These are phyloP conservation scores for Aleiodes testaceus DNA, from an alignment of 2,888 invertebrate species.

Conservation along the genomic window DNA sequence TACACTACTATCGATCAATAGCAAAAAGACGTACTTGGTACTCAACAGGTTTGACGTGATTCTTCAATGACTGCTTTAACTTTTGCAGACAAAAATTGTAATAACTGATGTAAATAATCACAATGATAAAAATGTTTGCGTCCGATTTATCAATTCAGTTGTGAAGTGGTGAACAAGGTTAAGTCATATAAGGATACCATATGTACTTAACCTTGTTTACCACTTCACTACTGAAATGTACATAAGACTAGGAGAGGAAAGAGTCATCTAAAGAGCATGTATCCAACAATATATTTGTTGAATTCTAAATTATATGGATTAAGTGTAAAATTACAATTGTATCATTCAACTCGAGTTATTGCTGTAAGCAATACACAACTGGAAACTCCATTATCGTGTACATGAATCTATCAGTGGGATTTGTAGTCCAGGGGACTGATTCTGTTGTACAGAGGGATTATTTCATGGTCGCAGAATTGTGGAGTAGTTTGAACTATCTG, in stretches of 20 bases:
- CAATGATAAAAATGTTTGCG: slow-evolving; percentile 4
- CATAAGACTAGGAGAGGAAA: no score
- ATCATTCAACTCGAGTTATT: slow-evolving; percentile 19
- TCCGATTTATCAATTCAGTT: no score
- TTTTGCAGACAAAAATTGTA: no score
- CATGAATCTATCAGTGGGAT: slow-evolving; percentile 38
- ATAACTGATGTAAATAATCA: no score
- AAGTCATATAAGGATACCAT: no score
- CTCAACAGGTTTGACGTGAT: slow-evolving; percentile 27
- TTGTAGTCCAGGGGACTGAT: slow-evolving; percentile 19
- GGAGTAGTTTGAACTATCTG: slow-evolving; percentile 4
- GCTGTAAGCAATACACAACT: slow-evolving; percentile 9
- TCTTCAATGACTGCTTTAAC: not conserved
- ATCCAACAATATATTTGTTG: no score
- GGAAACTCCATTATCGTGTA: slow-evolving; percentile 34
- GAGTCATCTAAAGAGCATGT: no score
- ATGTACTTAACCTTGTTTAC: no score
- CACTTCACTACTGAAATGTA: no score
- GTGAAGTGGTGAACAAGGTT: no score
- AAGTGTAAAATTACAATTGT: not conserved
- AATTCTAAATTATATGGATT: no score
- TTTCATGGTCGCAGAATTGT: slow-evolving; percentile 27
- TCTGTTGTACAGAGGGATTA: slow-evolving; percentile 6
- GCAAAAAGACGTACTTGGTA: slow-evolving; percentile 11
- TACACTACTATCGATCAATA: slow-evolving; percentile 22